Percentiles rank a stretch among this genome's conserved stretches.
These are phyloP conservation scores for Bubo bubo DNA, from an alignment of 2,113 vertebrate genomes.

Conservation along the genomic window DNA sequence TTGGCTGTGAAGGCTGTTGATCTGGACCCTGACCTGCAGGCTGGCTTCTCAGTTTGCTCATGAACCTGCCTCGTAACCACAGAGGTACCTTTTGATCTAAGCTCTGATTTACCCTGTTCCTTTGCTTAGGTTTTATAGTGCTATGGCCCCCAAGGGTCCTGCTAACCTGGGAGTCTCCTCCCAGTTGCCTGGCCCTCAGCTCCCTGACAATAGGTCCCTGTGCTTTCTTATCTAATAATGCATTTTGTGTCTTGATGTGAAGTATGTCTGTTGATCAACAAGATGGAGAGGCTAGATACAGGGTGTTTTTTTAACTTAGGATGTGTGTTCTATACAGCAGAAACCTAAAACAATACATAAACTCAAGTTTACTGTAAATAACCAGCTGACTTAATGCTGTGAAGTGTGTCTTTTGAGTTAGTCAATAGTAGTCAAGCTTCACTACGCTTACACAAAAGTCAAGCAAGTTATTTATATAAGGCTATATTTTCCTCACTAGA, in stretches of 20 bases:
- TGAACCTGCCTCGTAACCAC: fast-evolving
- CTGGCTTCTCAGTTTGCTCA: neutral
- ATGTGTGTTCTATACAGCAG: neutral
- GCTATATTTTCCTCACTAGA: neutral
- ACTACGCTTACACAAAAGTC: neutral
- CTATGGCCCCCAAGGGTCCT: neutral
- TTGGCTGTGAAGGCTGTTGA: fast-evolving
- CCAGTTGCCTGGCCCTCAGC: neutral
- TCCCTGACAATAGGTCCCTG: neutral
- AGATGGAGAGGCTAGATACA: neutral
- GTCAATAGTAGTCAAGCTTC: neutral
- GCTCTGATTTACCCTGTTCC: neutral
- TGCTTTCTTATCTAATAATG: neutral
- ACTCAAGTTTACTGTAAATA: neutral
- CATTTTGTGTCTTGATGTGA: neutral
- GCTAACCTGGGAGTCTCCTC: neutral
- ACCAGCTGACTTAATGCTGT: neutral
- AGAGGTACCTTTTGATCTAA: neutral
- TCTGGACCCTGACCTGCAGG: neutral
- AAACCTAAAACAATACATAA: neutral
- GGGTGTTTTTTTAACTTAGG: neutral
- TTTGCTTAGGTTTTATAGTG: neutral
- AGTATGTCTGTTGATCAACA: neutral
- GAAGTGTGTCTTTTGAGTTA: neutral
- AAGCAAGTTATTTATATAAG: neutral